Percentiles rank a stretch among this genome's conserved stretches.
Evolutionary conservation across 2,113 vertebrate species (phyloP).

Genomic region (Neomonachus schauinslandi): DNA sequence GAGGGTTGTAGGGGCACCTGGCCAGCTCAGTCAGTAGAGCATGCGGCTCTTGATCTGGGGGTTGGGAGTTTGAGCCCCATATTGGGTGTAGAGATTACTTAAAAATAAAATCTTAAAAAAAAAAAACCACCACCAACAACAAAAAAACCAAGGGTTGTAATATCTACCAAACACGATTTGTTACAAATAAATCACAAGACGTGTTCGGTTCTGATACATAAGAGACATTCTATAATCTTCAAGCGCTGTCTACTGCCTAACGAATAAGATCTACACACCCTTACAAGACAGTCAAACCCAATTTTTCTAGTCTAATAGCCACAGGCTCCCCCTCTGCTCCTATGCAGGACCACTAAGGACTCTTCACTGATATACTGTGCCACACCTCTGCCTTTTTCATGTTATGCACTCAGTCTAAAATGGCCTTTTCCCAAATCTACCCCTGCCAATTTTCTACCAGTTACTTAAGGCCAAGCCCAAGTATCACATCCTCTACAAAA

Average conservation of each 20-base stretch:
- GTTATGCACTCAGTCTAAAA: neutral
- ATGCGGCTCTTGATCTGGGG: neutral
- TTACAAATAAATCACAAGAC: neutral
- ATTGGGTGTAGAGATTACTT: neutral
- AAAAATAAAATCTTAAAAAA: neutral
- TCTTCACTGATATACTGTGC: neutral
- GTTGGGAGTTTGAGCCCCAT: neutral
- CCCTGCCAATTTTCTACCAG: neutral
- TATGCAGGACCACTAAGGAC: neutral
- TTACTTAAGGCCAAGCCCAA: neutral
- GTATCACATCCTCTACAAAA: conserved; percentile 3
- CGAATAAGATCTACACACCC: neutral
- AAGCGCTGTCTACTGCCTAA: neutral
- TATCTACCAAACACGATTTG: neutral
- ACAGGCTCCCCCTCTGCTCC: neutral
- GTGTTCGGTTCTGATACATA: neutral
- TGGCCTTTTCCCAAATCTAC: neutral
- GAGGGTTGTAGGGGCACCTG: neutral
- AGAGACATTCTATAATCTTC: neutral
- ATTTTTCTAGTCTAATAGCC: neutral
- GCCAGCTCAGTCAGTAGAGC: neutral
- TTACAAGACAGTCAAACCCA: neutral
- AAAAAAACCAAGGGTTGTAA: neutral
- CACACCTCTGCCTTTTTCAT: neutral
- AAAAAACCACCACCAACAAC: neutral